Evolutionary conservation across 2,888 invertebrate species (phyloP).

Genomic region (Nowickia ferox): DNA sequence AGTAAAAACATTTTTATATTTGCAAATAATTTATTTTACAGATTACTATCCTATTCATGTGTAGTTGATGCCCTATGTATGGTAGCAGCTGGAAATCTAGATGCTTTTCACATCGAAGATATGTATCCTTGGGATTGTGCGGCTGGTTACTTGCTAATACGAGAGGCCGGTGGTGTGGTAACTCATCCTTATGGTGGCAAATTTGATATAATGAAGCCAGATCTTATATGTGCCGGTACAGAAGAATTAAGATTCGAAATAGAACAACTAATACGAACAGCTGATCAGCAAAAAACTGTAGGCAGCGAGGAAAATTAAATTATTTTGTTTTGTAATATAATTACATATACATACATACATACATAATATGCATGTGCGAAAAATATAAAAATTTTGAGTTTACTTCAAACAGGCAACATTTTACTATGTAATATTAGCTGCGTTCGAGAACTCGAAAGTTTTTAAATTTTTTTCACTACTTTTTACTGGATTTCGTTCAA

Average conservation of each 20-base stretch:
- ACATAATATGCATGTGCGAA: neutral
- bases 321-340: neutral
- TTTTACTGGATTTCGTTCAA: too few relatives aligned
- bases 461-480: too few relatives aligned
- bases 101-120: conserved; percentile 88
- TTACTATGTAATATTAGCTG: too few relatives aligned
- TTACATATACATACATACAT: neutral
- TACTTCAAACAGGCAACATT: too few relatives aligned
- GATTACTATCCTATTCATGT: conserved; percentile 86
- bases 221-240: conserved; percentile 84
- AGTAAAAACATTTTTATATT: neutral
- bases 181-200: conserved; percentile 86
- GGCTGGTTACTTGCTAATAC: conserved; percentile 88
- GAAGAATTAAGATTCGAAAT: conserved; percentile 84
- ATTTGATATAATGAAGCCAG: conserved; percentile 85
- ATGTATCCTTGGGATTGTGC: conserved; percentile 92
- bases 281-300: conserved; percentile 82
- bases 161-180: conserved; percentile 90
- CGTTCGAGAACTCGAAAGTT: too few relatives aligned
- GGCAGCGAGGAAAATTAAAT: conserved; percentile 73
- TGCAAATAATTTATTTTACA: conserved; percentile 63
- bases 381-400: too few relatives aligned
- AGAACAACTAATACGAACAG: conserved; percentile 83
- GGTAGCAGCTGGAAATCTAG: conserved; percentile 88
- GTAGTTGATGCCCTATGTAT: conserved; percentile 89